These are phyloP conservation scores for Lamellibrachia columna DNA, from an alignment of 2,888 invertebrate genomes.

Conservation along the genomic window DNA sequence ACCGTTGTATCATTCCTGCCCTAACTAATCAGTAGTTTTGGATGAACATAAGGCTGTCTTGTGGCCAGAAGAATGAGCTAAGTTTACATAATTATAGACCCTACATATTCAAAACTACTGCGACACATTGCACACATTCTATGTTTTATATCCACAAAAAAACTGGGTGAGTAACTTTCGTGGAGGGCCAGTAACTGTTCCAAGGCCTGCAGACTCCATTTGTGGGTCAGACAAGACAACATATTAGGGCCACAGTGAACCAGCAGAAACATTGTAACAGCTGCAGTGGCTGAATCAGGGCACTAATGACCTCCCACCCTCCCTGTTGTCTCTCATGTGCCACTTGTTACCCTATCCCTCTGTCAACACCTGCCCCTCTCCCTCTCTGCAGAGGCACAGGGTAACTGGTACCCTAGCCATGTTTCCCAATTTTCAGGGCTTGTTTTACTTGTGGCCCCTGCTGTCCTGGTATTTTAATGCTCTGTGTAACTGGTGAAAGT, in stretches of 20 bases:
- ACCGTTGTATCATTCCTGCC: too few species aligned
- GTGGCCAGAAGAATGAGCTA: too few species aligned
- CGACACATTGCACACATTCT: too few species aligned
- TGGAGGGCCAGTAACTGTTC: too few species aligned
- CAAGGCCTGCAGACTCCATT: not conserved
- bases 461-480: not conserved
- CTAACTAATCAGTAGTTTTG: too few species aligned
- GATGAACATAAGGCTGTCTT: too few species aligned
- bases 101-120: too few species aligned
- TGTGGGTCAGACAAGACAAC: not conserved
- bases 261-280: not conserved
- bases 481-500: not conserved
- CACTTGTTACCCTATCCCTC: not conserved
- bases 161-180: too few species aligned
- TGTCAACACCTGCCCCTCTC: constrained; percentile 9
- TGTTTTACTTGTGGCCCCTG: too few species aligned
- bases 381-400: not conserved
- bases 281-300: not conserved
- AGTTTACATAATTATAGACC: too few species aligned
- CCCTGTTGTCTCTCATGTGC: not conserved
- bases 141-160: too few species aligned
- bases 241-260: not conserved
- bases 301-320: not conserved
- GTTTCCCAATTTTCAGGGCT: not conserved
- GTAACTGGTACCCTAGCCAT: not conserved